Base-by-base conservation (phyloP, 2,113 vertebrate species). In the Corythaeola cristata region DNA sequence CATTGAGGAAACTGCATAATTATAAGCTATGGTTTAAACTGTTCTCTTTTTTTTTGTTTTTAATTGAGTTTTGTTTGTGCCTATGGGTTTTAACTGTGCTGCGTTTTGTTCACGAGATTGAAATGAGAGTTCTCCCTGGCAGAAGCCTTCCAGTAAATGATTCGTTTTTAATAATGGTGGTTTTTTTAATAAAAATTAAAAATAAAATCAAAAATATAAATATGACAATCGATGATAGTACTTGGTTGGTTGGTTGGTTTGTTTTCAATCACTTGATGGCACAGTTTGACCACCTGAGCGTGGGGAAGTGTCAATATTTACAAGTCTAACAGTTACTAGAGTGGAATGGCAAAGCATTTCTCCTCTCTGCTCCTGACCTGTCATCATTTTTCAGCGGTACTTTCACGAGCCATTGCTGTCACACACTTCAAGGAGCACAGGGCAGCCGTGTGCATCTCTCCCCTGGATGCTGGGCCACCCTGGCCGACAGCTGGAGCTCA, bases 121-220 rank as follows among this genome's bases (percentile, higher is more conserved):
- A 94, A 85, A 88, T 23, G 35, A 94, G 77, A 95, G 7, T 59
- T 92, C 41, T 89, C 77, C 75, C 64, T 69, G 44, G 73, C 78
- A 50, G 76, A 96, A 94, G 67, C 74, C 74, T 94, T 77, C 69
- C 82, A 92, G 64, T 74, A 93, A 96, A 93, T 50, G 78, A 83
- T 81, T 62, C 22, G 15, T 97, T 97, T 97, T 96, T 98, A 91
- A 96, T 91, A 96, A 94, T n/a, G 71, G 45, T 88, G 71, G 22
- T 5, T 97, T 96, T 96, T 97, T 93, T 96, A 93, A 95, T 92
- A 97, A 97, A 97, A 95, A 52, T 20, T 63, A 32, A 95, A 97
- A 96, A 94, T 90, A 93, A 96, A 93, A 93, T 81, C 50, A 96
- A 96, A 96, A 96, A 94, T 62, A 89, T 39, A 85, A 97, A 94